These are phyloP conservation scores for Slavum lentiscoides DNA, from an alignment of 2,888 invertebrate genomes.

Conservation along the genomic window DNA sequence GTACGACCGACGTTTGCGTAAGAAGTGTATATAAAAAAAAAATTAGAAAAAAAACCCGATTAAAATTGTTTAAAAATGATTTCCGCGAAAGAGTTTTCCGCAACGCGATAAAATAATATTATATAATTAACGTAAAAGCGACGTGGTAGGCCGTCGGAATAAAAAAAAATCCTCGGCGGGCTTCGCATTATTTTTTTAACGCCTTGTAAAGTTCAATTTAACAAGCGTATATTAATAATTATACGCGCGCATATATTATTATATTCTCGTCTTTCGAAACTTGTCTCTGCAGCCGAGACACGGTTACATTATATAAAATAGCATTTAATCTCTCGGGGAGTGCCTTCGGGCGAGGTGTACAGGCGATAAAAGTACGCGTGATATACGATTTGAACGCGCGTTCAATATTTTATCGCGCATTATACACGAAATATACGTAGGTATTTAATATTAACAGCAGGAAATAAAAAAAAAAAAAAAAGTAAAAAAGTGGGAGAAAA, in stretches of 20 bases:
- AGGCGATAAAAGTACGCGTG: conserved; percentile 16
- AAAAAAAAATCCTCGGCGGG: neutral
- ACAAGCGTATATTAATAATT: neutral
- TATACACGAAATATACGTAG: neutral
- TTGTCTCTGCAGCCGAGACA: neutral
- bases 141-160: neutral
- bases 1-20: no score
- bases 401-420: conserved; percentile 17
- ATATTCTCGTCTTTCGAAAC: conserved; percentile 8
- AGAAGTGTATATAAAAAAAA: no score
- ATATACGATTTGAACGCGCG: conserved; percentile 19
- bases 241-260: neutral
- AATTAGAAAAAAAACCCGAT: no score
- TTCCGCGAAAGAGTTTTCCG: no score
- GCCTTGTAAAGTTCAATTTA: conserved; percentile 24
- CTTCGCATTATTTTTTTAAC: neutral
- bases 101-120: no score
- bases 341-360: no score
- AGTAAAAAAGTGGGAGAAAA: no score
- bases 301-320: no score
- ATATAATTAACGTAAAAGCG: conserved; percentile 6
- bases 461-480: neutral
- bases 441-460: neutral
- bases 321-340: conserved; percentile 13
- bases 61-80: no score